Percentiles rank a stretch among this genome's conserved stretches.
These are phyloP conservation scores for Bombus huntii DNA, from an alignment of 1,140 invertebrate species.

Conservation along the genomic window DNA sequence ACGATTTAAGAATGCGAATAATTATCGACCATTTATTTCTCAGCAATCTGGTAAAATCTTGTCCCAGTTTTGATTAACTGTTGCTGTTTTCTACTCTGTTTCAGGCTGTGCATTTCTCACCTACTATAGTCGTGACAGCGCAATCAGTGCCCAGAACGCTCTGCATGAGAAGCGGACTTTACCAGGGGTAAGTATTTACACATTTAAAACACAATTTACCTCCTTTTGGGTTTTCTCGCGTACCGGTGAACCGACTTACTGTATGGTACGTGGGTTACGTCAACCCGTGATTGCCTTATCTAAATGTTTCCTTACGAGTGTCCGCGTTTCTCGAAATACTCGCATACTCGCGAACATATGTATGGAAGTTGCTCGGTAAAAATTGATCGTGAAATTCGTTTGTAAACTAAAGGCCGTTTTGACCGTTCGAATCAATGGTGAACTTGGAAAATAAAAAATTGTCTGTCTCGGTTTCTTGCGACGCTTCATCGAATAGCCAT, in stretches of 20 bases:
- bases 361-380: background rate
- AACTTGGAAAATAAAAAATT: conserved; percentile 37
- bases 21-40: background rate
- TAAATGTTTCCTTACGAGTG: background rate
- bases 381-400: background rate
- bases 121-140: conserved; percentile 96
- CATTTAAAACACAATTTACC: conserved; percentile 45
- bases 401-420: background rate
- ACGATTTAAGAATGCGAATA: too few relatives aligned
- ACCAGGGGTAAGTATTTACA: conserved; percentile 93
- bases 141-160: conserved; percentile 94
- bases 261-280: conserved; percentile 27
- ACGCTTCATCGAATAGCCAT: conserved; percentile 33
- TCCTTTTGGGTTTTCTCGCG: conserved; percentile 49
- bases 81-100: conserved; percentile 27
- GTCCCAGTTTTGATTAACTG: background rate
- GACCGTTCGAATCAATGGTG: conserved; percentile 31
- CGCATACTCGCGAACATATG: too few relatives aligned
- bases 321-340: background rate
- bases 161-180: conserved; percentile 98
- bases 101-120: conserved; percentile 96
- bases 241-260: conserved; percentile 17
- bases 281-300: conserved; percentile 26
- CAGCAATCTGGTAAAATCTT: background rate
- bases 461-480: conserved; percentile 31